A percentile compares a stretch with the other conserved stretches of the same genome.
Conservation (phyloP, 1,140 invertebrate genomes). For the Platorchestia sp. region DNA sequence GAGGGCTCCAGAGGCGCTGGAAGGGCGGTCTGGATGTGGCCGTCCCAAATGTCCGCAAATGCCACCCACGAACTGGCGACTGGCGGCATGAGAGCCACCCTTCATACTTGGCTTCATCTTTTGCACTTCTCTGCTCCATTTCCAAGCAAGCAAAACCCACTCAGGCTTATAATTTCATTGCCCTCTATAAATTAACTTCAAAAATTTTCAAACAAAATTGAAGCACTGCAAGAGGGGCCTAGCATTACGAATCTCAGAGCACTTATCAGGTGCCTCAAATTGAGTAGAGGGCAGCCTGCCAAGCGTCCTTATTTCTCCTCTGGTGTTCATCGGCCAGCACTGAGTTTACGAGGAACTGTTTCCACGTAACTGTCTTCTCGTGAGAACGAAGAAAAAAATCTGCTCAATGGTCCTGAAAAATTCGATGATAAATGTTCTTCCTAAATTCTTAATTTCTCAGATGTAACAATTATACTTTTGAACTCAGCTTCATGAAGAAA, state of each 20-base stretch:
- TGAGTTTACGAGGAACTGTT: background rate
- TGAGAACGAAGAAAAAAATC: background rate
- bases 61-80: background rate
- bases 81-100: background rate
- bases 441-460: background rate
- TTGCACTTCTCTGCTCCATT: background rate
- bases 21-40: background rate
- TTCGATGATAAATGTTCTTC: background rate
- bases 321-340: background rate
- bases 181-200: background rate
- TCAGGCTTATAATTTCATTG: slow-evolving; percentile 1
- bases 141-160: background rate
- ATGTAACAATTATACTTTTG: background rate
- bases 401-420: background rate
- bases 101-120: background rate
- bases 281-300: background rate
- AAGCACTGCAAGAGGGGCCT: background rate
- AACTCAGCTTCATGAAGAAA: background rate
- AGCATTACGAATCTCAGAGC: background rate
- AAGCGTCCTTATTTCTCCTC: background rate
- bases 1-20: background rate
- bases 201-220: background rate
- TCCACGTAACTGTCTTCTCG: background rate
- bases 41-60: background rate
- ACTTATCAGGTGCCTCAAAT: background rate